Conservation (phyloP, 2,113 vertebrate species). For the Oncorhynchus kisutch region DNA sequence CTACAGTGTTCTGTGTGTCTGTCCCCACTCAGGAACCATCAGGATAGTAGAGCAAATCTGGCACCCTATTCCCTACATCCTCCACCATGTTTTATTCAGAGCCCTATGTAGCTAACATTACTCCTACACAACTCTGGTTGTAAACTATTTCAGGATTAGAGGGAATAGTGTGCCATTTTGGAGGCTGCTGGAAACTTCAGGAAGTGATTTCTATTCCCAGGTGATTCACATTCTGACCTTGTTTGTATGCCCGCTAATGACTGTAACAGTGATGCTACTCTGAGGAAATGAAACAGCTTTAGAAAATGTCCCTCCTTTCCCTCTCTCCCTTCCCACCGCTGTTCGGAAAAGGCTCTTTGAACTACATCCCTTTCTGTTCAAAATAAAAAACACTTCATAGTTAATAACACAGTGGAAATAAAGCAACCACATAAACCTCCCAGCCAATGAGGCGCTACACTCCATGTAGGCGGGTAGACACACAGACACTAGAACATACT, state of each 20-base stretch:
- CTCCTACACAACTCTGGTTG: not conserved
- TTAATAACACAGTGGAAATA: no score
- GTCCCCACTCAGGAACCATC: not conserved
- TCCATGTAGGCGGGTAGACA: no score
- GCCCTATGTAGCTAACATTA: not conserved
- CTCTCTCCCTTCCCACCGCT: no score
- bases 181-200: not conserved
- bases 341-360: no score
- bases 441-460: no score
- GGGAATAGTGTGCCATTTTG: not conserved
- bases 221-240: no score
- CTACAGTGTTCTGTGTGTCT: not conserved
- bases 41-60: not conserved
- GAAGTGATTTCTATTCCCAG: no score
- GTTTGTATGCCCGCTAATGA: not conserved
- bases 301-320: no score
- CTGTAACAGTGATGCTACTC: not conserved
- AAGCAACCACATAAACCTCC: no score
- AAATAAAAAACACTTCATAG: no score
- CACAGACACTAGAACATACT: no score
- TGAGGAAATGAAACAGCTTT: not conserved
- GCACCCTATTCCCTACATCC: not conserved
- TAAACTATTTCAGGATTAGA: not conserved
- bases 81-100: not conserved
- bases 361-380: no score